Evolutionary conservation across 2,113 vertebrate species (phyloP), one percentile per base, ranked within the genome.

Genomic region (Plestiodon gilberti): DNA sequence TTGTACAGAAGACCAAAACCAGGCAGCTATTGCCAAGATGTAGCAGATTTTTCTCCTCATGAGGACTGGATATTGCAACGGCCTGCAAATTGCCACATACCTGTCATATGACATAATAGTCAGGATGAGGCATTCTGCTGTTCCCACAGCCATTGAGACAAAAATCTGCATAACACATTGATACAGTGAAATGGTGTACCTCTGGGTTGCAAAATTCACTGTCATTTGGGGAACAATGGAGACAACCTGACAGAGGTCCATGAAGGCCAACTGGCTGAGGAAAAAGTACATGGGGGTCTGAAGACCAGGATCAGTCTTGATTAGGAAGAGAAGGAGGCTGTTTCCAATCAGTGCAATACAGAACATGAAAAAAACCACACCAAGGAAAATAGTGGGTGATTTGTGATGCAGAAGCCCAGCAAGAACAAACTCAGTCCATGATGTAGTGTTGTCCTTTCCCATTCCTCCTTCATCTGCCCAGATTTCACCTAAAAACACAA

Each of bases 241-340:
- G 28, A 91, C 92, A 62, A 93, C 81, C 33, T 90, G 92, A 13
- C 90, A 22, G 1, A 82, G 87, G 38, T 91, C 92, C 89, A 90
- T 87, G 74, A 89, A 17, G 55, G 92, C 90, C 14, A 94, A 84
- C 5, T 93, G 91, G n/a, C 90, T 87, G 13, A 94, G 89, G 80
- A 91, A 79, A 64, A 91, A 91, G 38, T 92, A 90, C 92, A 92
- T 92, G 2, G 93, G 90, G 0, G 82, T 90, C 71, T 89, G 89
- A 3, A 94, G 92, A 4, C 0, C 30, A 13, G 85, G 69, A 30
- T 94, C 86, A 35, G 73, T 4, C 3, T 30, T 79, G 35, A 94
- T 93, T 52, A 94, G 90, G 35, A 70, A 38, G 15, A 92, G 82
- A 81, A 91, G 91, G 82, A 87, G 57, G 9, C 86, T 11, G 2